A percentile compares a stretch with the other conserved stretches of the same genome.
Evolutionary conservation across 2,888 invertebrate species (phyloP).

Genomic region (Agonopterix alstromeriana): DNA sequence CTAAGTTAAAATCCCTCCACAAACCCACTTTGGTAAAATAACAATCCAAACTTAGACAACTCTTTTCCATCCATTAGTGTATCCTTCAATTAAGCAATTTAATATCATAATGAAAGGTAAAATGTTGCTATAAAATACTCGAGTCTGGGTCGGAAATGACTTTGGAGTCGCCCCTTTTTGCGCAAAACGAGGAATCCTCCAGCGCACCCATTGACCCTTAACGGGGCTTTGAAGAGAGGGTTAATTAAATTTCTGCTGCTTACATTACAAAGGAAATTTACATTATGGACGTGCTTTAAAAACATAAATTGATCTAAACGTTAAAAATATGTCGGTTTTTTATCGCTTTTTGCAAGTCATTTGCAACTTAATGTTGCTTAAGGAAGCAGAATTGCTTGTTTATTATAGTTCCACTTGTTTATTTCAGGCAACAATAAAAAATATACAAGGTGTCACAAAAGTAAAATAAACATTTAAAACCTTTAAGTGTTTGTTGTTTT

Average conservation of each 20-base stretch:
- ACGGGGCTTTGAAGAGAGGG: constrained; percentile 54
- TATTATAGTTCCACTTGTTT: too few species aligned
- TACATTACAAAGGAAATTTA: constrained; percentile 59
- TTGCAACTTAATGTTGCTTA: too few species aligned
- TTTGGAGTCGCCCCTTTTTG: constrained; percentile 51
- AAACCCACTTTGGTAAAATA: neutral
- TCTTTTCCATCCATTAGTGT: constrained; percentile 22
- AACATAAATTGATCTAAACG: constrained; percentile 22
- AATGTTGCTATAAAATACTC: constrained; percentile 43
- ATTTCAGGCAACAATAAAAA: too few species aligned
- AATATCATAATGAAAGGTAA: constrained; percentile 44
- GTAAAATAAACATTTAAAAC: too few species aligned
- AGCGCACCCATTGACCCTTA: constrained; percentile 49
- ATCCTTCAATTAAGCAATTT: constrained; percentile 48
- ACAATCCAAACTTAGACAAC: neutral
- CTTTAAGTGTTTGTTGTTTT: too few species aligned
- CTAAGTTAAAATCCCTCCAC: neutral
- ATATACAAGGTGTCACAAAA: too few species aligned
- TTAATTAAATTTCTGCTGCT: constrained; percentile 67
- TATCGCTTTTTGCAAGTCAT: too few species aligned
- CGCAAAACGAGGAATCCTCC: constrained; percentile 45
- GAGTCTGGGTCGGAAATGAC: constrained; percentile 42
- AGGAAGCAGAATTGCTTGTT: too few species aligned
- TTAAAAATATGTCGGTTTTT: too few species aligned
- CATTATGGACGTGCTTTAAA: constrained; percentile 36